Conservation (phyloP, 2,797 vertebrate genomes). For the Monodelphis domestica region DNA sequence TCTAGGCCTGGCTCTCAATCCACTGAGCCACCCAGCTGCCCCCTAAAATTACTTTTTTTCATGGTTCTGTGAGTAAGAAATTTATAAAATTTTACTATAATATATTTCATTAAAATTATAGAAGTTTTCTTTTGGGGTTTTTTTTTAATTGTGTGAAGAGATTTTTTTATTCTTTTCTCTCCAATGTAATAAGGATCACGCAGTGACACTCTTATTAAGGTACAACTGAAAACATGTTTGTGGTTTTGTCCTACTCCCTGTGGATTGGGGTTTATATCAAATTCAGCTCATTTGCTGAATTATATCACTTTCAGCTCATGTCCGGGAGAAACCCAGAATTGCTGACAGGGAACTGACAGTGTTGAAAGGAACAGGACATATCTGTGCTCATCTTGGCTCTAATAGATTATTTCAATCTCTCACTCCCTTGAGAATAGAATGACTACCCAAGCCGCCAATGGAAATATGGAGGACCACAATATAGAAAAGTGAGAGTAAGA, state of each 20-base stretch:
- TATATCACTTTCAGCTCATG: conserved; percentile 38
- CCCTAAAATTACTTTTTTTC: conserved; percentile 19
- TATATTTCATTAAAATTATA: conserved; percentile 52
- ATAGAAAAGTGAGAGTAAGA: neutral
- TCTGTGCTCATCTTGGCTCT: neutral
- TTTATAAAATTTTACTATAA: conserved; percentile 47
- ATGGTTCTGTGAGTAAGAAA: neutral
- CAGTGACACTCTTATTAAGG: conserved; percentile 47
- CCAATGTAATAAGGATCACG: conserved; percentile 33
- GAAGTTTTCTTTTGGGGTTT: neutral
- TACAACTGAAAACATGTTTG: conserved; percentile 41
- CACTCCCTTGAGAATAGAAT: neutral
- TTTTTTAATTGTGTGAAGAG: conserved; percentile 41
- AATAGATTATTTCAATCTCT: neutral
- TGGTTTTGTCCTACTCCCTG: conserved; percentile 42
- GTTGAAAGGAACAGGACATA: neutral
- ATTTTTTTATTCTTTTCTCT: conserved; percentile 29
- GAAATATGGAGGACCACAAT: neutral
- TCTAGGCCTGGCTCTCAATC: no score
- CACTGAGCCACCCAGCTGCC: no score
- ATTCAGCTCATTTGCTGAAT: conserved; percentile 37
- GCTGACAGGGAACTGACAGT: neutral
- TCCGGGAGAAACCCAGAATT: conserved; percentile 3
- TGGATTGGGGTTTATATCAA: conserved; percentile 24
- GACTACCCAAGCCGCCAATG: neutral